A percentile compares a stretch with the other conserved stretches of the same genome.
These are phyloP conservation scores for Cydia splendana DNA, from an alignment of 1,140 invertebrate species.

Conservation along the genomic window DNA sequence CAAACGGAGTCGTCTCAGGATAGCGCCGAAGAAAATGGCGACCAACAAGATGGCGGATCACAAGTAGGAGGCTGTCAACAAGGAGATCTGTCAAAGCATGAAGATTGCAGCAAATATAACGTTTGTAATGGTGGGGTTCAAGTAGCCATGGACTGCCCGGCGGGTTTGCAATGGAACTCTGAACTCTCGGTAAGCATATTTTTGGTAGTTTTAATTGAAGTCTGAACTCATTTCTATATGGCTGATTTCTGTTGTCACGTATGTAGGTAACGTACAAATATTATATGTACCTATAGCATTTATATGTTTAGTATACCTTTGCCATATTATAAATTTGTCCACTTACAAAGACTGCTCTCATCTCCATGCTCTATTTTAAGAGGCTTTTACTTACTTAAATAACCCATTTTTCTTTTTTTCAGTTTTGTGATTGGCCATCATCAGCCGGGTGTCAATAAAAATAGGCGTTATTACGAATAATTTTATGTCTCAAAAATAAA, in stretches of 20 bases:
- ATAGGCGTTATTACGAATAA: not conserved
- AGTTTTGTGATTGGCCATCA: conserved; percentile 10
- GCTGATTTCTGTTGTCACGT: too few species aligned
- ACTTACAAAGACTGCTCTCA: too few species aligned
- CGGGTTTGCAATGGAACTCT: conserved; percentile 10
- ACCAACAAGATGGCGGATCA: not conserved
- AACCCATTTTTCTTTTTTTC: conserved; percentile 8
- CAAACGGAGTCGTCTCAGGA: not conserved
- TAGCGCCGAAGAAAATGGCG: not conserved
- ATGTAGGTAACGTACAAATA: too few species aligned
- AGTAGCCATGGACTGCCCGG: not conserved
- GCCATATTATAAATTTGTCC: too few species aligned
- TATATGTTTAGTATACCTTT: too few species aligned
- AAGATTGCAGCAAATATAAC: conserved; percentile 16
- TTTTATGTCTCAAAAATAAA: not conserved
- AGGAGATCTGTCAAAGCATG: not conserved
- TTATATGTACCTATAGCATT: too few species aligned
- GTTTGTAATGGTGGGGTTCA: not conserved
- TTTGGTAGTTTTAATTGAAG: too few species aligned
- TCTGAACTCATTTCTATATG: too few species aligned
- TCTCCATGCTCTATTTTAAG: too few species aligned
- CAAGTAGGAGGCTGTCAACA: not conserved
- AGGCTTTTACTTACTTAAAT: not conserved
- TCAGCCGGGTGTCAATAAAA: conserved; percentile 10
- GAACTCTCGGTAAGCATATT: conserved; percentile 3